Base-by-base conservation (phyloP, 2,888 invertebrate species). In the Zonitis immaculata region DNA sequence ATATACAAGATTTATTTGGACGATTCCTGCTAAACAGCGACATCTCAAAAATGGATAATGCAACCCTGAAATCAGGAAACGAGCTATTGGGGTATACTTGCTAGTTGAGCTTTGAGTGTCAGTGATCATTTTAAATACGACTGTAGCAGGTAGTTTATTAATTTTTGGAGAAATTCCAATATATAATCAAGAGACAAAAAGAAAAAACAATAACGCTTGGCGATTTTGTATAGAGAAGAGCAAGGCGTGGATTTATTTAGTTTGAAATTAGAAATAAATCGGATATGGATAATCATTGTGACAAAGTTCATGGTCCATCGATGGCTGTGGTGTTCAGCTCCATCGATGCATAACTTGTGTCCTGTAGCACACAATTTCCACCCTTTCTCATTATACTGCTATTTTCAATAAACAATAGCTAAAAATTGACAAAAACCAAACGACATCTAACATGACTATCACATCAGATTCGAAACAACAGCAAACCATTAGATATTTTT, bases 281-380 rank as follows among this genome's bases (percentile, higher is more conserved):
- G 57, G 58, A 61, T 58, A 47, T 54, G 56, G 56, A 52, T n/a
- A n/a, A 55, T 56, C 56, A 53, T 54, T 56, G 50, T 51, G 51
- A 53, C 58, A 53, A 57, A 47, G 51, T 56, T 58, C 57, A 62
- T 54, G 55, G 56, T 51, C 56, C 54, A 57, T 55, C 57, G 56
- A 51, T 57, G 54, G 35, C 58, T 49, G 42, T 56, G 47, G 50
- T 56, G 62, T 57, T 59, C 58, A 30, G 53, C 56, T 51, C 44
- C 60, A 49, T 20, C 49, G 60, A 52, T 57, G 58, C 58, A 56
- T 53, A 56, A 57, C 59, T 32, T 30, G n/a, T 39, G 20, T 39
- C 39, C 18, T 11, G 20, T n/a, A 11, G n/a, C n/a, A 51, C 39
- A 20, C 39, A 39, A 39, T 39, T 39, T 39, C 39, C 39, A 39